phyloP scores from a whole-genome alignment of 2,888 invertebrate species.

The Spisula solida region DNA sequence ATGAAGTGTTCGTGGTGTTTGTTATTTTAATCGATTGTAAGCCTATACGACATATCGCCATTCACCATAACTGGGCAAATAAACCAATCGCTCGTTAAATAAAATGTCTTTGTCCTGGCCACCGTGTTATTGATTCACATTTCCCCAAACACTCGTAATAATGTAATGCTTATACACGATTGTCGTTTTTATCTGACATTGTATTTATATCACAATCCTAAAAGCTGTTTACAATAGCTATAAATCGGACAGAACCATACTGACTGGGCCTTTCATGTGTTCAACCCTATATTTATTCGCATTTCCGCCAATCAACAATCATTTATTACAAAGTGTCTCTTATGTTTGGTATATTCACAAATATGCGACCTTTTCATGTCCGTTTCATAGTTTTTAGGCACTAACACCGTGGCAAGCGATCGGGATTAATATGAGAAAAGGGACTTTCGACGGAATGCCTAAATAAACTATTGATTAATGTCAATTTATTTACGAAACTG shows the following conservation, averaged over 20 bases:
- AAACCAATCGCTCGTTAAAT: neutral
- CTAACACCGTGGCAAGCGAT: neutral
- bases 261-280: too few species aligned
- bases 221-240: too few species aligned
- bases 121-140: neutral
- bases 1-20: neutral
- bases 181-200: neutral
- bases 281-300: too few species aligned
- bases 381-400: neutral
- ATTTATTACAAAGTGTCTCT: too few species aligned
- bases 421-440: neutral
- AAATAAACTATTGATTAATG: neutral
- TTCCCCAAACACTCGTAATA: neutral
- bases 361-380: too few species aligned
- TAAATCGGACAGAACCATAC: too few species aligned
- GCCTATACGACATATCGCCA: slow-evolving; percentile 1
- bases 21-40: slow-evolving; percentile 8
- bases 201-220: too few species aligned
- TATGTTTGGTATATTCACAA: too few species aligned
- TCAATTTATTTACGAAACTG: neutral
- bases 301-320: too few species aligned
- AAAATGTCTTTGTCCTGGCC: slow-evolving; percentile 2
- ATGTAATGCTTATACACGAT: slow-evolving; percentile 8
- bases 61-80: slow-evolving; percentile 4
- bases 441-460: neutral